phyloP scores from a whole-genome alignment of 2,113 vertebrate species.

The Willisornis vidua region DNA sequence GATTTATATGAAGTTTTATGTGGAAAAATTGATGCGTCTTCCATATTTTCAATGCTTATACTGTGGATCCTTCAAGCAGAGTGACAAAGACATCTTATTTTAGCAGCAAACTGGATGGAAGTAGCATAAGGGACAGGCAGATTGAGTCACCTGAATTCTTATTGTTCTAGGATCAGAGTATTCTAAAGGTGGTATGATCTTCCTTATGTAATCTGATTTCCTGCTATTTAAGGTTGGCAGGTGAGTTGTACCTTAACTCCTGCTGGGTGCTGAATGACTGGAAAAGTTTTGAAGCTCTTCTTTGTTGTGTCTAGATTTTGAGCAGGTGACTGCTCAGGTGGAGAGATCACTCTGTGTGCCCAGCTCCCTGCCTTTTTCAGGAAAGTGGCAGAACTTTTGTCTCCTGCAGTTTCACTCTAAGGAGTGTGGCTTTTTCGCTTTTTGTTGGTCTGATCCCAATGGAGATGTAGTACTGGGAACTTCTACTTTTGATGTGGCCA shows the following conservation, averaged over 20 bases:
- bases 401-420: background rate
- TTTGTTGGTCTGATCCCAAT: background rate
- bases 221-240: background rate
- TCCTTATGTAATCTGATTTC: background rate
- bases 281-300: background rate
- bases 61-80: background rate
- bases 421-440: background rate
- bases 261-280: slow-evolving; percentile 4
- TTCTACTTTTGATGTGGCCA: background rate
- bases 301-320: background rate
- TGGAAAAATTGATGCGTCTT: background rate
- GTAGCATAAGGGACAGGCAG: background rate
- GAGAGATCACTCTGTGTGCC: background rate
- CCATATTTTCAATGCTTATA: background rate
- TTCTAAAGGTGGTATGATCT: background rate
- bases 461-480: background rate
- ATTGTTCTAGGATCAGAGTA: background rate
- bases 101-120: background rate
- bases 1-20: background rate
- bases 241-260: background rate
- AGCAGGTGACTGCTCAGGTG: background rate
- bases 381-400: background rate
- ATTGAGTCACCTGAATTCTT: background rate
- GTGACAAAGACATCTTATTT: background rate
- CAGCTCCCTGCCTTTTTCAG: background rate